phyloP scores from a whole-genome alignment of 2,888 invertebrate genomes.

The Macaria notata region DNA sequence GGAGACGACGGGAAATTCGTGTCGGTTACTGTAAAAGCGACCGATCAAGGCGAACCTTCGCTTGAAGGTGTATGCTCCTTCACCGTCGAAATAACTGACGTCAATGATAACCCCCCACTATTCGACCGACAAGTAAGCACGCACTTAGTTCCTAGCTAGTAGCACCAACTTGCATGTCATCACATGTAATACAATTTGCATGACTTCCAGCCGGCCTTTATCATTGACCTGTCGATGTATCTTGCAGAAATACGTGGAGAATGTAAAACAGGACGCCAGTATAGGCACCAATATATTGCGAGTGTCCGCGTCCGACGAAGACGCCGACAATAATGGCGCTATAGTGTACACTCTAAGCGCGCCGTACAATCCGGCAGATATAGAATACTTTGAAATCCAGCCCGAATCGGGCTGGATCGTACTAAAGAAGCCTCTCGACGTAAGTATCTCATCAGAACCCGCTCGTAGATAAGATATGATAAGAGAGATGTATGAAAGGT shows the following conservation, averaged over 20 bases:
- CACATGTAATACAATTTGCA: slow-evolving; percentile 45
- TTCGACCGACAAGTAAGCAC: slow-evolving; percentile 95
- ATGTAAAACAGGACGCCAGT: slow-evolving; percentile 97
- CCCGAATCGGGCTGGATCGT: slow-evolving; percentile 99
- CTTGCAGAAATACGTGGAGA: slow-evolving; percentile 96
- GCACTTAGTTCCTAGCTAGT: slow-evolving; percentile 31
- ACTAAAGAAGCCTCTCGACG: slow-evolving; percentile 96
- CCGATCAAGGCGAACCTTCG: slow-evolving; percentile 99
- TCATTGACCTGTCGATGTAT: slow-evolving; percentile 46
- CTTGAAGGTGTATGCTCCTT: slow-evolving; percentile 99
- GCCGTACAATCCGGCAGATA: slow-evolving; percentile 92
- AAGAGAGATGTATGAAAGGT: slow-evolving; percentile 75
- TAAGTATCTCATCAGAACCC: slow-evolving; percentile 85
- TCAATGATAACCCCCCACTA: slow-evolving; percentile 97
- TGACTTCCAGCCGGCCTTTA: slow-evolving; percentile 40
- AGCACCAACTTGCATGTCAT: slow-evolving; percentile 52
- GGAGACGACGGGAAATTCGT: slow-evolving; percentile 98
- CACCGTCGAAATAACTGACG: slow-evolving; percentile 98
- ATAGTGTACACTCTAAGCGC: slow-evolving; percentile 96
- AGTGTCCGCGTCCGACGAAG: slow-evolving; percentile 98
- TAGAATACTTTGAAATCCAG: slow-evolving; percentile 98
- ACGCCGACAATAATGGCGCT: slow-evolving; percentile 98
- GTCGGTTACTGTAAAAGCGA: slow-evolving; percentile 98
- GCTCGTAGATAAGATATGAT: slow-evolving; percentile 54
- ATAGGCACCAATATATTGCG: slow-evolving; percentile 96